Conservation (phyloP, 2,797 vertebrate species). For the Coracias cyanogaster region DNA sequence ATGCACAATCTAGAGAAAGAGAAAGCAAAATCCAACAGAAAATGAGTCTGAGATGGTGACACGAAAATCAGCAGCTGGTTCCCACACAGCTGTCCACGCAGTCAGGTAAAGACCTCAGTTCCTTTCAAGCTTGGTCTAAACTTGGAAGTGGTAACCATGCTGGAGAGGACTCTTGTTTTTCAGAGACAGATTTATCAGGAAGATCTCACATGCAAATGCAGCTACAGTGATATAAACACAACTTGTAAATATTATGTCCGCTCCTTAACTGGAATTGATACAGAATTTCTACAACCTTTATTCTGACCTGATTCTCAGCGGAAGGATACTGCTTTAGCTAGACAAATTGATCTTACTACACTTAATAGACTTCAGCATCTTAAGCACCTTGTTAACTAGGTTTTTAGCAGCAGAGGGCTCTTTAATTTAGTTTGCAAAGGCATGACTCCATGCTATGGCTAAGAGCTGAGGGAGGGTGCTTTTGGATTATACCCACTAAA, state of each 20-base stretch:
- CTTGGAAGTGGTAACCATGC: background rate
- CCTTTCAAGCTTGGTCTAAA: background rate
- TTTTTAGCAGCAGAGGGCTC: slow-evolving; percentile 7
- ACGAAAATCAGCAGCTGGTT: background rate
- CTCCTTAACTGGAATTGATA: background rate
- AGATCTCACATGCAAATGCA: background rate
- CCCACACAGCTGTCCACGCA: background rate
- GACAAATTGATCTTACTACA: background rate
- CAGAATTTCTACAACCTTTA: background rate
- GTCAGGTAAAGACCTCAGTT: background rate
- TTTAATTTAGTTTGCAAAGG: background rate
- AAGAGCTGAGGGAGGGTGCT: background rate
- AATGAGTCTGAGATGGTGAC: background rate
- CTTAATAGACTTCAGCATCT: background rate
- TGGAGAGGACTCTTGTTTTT: background rate
- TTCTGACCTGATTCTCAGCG: background rate
- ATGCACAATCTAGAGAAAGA: background rate
- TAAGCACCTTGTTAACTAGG: background rate
- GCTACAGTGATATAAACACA: background rate
- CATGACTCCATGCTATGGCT: rapidly evolving
- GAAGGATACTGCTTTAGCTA: background rate
- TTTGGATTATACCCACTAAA: background rate
- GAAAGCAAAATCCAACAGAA: background rate
- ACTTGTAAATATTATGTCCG: background rate
- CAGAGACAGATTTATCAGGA: background rate